phyloP scores from a whole-genome alignment of 2,113 vertebrate genomes.

The Leptobrachium leishanense region DNA sequence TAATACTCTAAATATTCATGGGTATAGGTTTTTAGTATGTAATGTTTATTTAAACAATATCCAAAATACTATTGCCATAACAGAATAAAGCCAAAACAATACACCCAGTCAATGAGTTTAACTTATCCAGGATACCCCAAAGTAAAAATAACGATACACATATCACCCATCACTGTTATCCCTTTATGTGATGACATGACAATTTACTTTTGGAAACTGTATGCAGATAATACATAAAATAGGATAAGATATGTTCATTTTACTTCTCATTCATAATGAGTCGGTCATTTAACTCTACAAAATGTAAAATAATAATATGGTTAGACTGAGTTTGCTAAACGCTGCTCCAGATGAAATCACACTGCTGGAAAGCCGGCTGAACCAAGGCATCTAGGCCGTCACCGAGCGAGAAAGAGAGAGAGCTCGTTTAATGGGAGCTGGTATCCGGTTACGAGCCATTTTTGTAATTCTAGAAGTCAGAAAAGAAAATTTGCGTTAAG shows the following conservation, averaged over 20 bases:
- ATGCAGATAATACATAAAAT: not conserved
- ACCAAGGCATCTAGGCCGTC: conserved; percentile 54
- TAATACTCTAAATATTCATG: no score
- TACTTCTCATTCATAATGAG: conserved; percentile 12
- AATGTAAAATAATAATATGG: conserved; percentile 46
- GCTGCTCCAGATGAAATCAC: no score
- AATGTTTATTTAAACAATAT: no score
- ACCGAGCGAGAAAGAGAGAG: conserved; percentile 53
- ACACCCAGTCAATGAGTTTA: no score
- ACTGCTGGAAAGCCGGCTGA: conserved; percentile 55
- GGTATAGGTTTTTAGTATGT: no score
- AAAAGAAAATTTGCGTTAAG: conserved; percentile 72
- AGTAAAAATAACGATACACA: no score
- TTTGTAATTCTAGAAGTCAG: conserved; percentile 84
- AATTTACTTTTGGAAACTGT: not conserved
- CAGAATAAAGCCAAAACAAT: no score
- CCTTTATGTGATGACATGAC: not conserved
- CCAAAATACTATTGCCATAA: no score
- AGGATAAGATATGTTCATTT: no score
- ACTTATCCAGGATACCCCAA: no score
- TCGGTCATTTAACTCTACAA: conserved; percentile 59
- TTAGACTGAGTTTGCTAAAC: no score
- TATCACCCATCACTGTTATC: no score
- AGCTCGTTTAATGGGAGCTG: conserved; percentile 68
- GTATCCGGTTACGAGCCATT: conserved; percentile 86